Conservation (phyloP, 2,797 vertebrate species). For the Taeniopygia guttata region DNA sequence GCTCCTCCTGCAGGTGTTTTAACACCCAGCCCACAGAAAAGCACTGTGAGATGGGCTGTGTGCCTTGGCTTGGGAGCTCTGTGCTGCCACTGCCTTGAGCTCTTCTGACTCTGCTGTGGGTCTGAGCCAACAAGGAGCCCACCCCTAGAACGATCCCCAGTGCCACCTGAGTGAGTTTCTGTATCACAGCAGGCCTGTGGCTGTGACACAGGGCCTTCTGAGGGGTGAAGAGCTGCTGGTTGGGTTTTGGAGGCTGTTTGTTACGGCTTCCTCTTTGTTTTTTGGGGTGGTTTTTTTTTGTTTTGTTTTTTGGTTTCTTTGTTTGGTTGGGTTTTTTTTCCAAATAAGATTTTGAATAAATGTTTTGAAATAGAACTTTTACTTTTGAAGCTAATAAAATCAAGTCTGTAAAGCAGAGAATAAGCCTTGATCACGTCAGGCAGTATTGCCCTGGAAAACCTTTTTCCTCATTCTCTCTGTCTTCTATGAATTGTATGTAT, state of each 20-base stretch:
- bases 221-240: neutral
- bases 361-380: neutral
- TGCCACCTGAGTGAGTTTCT: neutral
- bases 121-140: neutral
- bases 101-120: neutral
- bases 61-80: neutral
- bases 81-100: neutral
- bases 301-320: no score
- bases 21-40: neutral
- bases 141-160: rapidly evolving
- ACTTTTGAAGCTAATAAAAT: neutral
- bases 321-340: neutral
- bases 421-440: neutral
- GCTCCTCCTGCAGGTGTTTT: neutral
- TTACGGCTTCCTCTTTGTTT: neutral
- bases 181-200: neutral
- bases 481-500: neutral
- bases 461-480: neutral
- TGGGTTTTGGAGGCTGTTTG: neutral
- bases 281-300: no score
- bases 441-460: neutral
- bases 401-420: neutral
- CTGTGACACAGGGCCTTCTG: neutral
- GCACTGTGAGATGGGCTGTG: rapidly evolving
- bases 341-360: neutral